phyloP scores from a whole-genome alignment of 92 coral and sea anemone species.

The Epizoanthus stellaris region DNA sequence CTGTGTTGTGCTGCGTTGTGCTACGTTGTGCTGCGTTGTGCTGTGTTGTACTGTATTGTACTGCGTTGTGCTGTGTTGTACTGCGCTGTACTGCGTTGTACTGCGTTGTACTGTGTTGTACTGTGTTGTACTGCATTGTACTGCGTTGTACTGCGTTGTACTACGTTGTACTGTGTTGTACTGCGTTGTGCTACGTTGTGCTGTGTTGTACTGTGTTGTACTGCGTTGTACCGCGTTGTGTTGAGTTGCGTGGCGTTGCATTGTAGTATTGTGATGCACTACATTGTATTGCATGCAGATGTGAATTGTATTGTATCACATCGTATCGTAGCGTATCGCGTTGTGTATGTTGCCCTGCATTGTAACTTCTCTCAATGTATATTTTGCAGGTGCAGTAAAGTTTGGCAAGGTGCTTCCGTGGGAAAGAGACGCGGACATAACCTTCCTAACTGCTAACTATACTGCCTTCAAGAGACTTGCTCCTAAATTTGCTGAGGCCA shows the following conservation, averaged over 20 bases:
- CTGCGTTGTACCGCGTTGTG: neutral
- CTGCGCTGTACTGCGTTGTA: too few relatives aligned
- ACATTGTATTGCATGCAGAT: neutral
- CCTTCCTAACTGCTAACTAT: slow-evolving; percentile 94
- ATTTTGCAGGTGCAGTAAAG: slow-evolving; percentile 87
- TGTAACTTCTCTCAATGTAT: neutral
- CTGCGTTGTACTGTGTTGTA: too few relatives aligned
- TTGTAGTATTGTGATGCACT: neutral
- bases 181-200: too few relatives aligned
- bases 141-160: too few relatives aligned
- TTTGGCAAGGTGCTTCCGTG: slow-evolving; percentile 96
- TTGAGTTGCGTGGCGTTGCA: neutral
- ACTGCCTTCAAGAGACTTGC: slow-evolving; percentile 83
- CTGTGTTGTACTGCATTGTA: too few relatives aligned
- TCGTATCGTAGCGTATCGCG: neutral
- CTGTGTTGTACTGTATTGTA: too few relatives aligned
- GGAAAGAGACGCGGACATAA: slow-evolving; percentile 99
- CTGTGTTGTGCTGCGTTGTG: too few relatives aligned
- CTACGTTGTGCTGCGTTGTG: too few relatives aligned
- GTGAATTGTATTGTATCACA: neutral
- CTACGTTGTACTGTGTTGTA: too few relatives aligned
- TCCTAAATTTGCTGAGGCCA: slow-evolving; percentile 69
- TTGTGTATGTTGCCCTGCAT: neutral
- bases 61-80: too few relatives aligned
- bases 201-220: too few relatives aligned